Evolutionary conservation across 2,113 vertebrate genomes (phyloP).

Genomic region (Mastomys natalensis): DNA sequence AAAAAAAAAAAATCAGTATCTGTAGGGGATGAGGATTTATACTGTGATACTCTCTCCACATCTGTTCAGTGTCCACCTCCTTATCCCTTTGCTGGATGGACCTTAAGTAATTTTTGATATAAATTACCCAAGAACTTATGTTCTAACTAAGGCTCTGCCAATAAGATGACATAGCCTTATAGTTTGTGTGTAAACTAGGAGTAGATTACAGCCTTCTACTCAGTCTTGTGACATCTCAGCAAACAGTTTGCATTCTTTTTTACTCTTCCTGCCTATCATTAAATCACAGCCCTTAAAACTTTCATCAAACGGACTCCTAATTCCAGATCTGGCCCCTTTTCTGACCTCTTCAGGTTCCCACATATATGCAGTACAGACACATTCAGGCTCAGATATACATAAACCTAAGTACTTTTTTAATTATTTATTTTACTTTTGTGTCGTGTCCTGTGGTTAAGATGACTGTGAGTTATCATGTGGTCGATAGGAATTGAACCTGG

Average conservation of each 20-base stretch:
- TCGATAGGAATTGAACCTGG: background rate
- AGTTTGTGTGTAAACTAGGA: background rate
- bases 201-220: background rate
- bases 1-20: background rate
- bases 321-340: background rate
- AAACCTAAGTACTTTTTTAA: background rate
- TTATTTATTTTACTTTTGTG: background rate
- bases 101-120: background rate
- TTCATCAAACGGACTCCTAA: background rate
- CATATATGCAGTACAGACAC: background rate
- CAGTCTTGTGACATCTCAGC: background rate
- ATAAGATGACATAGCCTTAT: background rate
- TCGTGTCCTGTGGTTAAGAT: background rate
- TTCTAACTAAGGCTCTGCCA: background rate
- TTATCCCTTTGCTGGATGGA: background rate
- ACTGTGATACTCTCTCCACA: background rate
- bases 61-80: background rate
- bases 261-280: background rate
- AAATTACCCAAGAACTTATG: constrained; percentile 10
- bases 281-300: background rate
- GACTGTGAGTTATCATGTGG: background rate
- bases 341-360: background rate
- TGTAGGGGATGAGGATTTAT: background rate
- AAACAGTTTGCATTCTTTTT: background rate
- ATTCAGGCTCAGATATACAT: background rate